Evolutionary conservation across 2,888 invertebrate genomes (phyloP).

Genomic region (Microctonus aethiopoides): DNA sequence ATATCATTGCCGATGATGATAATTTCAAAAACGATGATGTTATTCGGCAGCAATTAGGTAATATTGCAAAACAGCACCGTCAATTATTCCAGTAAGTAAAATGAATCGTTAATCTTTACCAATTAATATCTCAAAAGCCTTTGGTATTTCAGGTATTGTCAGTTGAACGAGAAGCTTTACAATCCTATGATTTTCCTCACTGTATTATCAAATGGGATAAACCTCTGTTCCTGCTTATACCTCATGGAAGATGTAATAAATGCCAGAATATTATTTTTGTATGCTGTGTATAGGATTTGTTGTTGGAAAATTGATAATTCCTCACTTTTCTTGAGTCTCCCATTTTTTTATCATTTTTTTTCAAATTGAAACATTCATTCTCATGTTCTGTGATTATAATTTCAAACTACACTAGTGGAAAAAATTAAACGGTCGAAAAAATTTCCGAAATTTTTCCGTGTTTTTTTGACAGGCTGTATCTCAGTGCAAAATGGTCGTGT

Average conservation of each 20-base stretch:
- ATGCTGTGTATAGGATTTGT: too few species aligned
- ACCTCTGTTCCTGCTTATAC: conserved; percentile 15
- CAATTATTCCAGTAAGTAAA: background rate
- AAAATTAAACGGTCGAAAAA: too few species aligned
- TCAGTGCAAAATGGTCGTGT: too few species aligned
- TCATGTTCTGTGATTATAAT: too few species aligned
- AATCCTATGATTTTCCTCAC: conserved; percentile 22
- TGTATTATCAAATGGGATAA: conserved; percentile 11
- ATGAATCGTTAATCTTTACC: background rate
- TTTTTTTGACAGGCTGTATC: too few species aligned
- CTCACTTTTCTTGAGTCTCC: background rate
- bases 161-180: background rate
- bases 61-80: background rate
- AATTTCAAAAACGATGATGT: background rate
- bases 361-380: too few species aligned
- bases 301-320: background rate
- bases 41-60: background rate
- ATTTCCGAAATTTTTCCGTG: too few species aligned
- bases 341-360: too few species aligned
- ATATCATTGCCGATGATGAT: background rate
- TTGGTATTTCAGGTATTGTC: background rate
- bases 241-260: conserved; percentile 8
- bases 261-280: too few species aligned
- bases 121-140: background rate
- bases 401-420: too few species aligned